These are phyloP conservation scores for Allophyes oxyacanthae DNA, from an alignment of 2,888 invertebrate species.

Conservation along the genomic window DNA sequence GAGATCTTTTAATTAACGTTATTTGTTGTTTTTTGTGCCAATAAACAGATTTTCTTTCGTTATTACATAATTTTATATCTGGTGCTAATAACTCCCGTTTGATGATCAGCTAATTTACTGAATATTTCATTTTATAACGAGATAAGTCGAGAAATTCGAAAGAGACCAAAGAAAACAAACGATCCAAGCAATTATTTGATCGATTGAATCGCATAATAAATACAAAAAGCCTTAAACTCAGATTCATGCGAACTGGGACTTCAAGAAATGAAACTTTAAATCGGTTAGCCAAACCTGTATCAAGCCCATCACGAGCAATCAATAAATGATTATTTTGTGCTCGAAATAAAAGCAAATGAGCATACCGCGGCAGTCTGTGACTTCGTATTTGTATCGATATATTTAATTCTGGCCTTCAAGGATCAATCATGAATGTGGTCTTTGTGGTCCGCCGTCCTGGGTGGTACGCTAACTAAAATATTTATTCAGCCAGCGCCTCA, in stretches of 20 bases:
- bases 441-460: conserved; percentile 80
- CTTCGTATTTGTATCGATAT: conserved; percentile 55
- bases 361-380: conserved; percentile 46
- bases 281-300: conserved; percentile 17
- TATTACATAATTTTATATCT: no score
- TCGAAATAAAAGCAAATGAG: conserved; percentile 51
- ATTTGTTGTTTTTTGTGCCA: no score
- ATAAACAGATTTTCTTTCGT: no score
- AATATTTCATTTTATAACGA: no score
- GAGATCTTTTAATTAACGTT: no score
- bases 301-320: conserved; percentile 45
- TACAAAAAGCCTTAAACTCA: no score
- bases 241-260: neutral
- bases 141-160: no score
- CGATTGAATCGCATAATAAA: no score
- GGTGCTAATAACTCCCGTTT: no score
- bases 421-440: conserved; percentile 81
- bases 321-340: conserved; percentile 54
- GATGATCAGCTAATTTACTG: no score
- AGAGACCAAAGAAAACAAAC: no score
- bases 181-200: no score
- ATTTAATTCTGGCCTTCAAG: conserved; percentile 78
- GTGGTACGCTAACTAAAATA: conserved; percentile 85
- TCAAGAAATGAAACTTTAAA: conserved; percentile 19
- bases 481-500: conserved; percentile 82